A percentile compares a stretch with the other conserved stretches of the same genome.
Conservation (phyloP, 1,140 invertebrate genomes). For the Drosophila burlai region DNA sequence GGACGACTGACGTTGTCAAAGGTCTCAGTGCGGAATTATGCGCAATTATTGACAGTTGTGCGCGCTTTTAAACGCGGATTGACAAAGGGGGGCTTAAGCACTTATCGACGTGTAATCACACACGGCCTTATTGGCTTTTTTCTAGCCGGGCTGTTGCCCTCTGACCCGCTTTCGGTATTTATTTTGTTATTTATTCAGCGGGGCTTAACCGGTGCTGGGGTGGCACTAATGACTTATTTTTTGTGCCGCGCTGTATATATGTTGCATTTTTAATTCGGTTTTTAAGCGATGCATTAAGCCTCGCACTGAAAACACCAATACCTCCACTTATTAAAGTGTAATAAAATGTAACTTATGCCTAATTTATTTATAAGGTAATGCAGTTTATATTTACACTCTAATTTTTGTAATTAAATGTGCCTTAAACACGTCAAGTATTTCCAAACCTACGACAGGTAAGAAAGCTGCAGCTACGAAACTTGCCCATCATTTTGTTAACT, state of each 20-base stretch:
- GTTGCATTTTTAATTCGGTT: background rate
- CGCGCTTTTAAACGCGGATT: slow-evolving; percentile 9
- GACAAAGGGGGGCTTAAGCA: slow-evolving; percentile 17
- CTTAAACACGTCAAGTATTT: too few species aligned
- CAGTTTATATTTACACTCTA: too few species aligned
- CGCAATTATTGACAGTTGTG: slow-evolving; percentile 33
- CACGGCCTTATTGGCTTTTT: slow-evolving; percentile 15
- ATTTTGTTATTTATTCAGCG: slow-evolving; percentile 5
- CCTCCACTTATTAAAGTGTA: background rate
- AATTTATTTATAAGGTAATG: too few species aligned
- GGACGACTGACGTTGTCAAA: slow-evolving; percentile 26
- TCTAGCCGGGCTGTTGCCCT: background rate
- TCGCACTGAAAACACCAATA: background rate
- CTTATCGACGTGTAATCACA: slow-evolving; percentile 27
- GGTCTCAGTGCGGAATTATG: slow-evolving; percentile 29
- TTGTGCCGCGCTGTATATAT: background rate
- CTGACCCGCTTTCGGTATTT: background rate
- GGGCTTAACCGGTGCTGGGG: background rate
- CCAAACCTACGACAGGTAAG: background rate
- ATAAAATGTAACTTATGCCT: too few species aligned
- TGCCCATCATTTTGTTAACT: too few species aligned
- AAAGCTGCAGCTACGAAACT: too few species aligned
- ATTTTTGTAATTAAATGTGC: too few species aligned
- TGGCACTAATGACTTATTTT: slow-evolving; percentile 7
- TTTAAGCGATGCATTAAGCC: background rate